Base-by-base conservation (phyloP, 2,113 vertebrate species). In the Dendrocopos noguchii region DNA sequence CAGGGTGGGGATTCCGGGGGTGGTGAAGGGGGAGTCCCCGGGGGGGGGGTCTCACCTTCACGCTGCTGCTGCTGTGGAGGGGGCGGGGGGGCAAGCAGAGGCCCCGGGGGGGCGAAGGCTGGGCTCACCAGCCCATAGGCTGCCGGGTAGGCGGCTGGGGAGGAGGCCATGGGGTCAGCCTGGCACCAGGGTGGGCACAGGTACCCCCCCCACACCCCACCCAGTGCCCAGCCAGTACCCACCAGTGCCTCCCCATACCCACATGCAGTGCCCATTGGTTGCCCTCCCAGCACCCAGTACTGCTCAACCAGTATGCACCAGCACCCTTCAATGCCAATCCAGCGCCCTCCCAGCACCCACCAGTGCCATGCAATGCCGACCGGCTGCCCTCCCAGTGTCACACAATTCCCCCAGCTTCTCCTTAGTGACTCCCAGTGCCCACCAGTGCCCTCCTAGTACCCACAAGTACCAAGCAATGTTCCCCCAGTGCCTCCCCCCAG, bases 61-160 rank as follows among this genome's bases (percentile, higher is more conserved):
- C 95, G 95, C 39, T 95, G 97, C 74, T 97, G 97, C 97, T 98
- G 98, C 90, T 98, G 98, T 78, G 98, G 98, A 31, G 46, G 46
- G 46, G 18, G 46, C 77, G 98, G 98, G 97, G 99, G 98, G 97
- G 98, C 98, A 84, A 98, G 96, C 64, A 98, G 98, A 91, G 98
- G 97, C 15, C 98, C 98, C 93, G 98, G 98, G 96, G 98, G 98
- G 56, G 98, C 98, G 93, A 98, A 99, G 10, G 98, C 98, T 65
- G 98, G 98, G 3, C 98, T 98, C 25, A 99, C 98, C 97, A 99
- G 97, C 96, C 98, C 98, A 73, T 99, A 99, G 71, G 98, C 98
- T 33, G 98, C 97, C 13, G 98, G 98, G 88, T 99, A 99, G 46
- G 98, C 98, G 44, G 98, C 98, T 98, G 97, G 92, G 20, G 82